Evolutionary conservation across 2,888 invertebrate species (phyloP), one percentile per base, ranked within the genome.

Genomic region (Ametastegia equiseti): DNA sequence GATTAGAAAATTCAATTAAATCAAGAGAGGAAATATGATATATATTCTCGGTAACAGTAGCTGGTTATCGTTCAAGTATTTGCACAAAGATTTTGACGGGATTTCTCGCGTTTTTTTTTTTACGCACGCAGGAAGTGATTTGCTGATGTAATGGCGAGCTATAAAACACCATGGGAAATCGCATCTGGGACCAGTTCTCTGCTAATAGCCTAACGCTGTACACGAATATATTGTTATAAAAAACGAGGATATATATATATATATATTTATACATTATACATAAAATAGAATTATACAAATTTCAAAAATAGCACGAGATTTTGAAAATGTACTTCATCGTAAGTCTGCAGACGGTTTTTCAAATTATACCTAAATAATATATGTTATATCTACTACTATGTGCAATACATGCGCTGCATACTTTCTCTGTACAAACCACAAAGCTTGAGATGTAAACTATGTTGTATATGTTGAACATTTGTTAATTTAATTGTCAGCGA

Each of bases 1-100:
- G 86, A 88, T 87, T 86, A 85, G 81, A 82, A 84, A 86, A 87
- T 88, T 85, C 83, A 87, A 85, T 86, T 86, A 88, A 87, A 84
- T 69, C 42, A 27, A 39, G 60, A 23, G 81, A 30, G 67, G 69
- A 80, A 79, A 81, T 81, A 23, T 13, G 78, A 81, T 81, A 81
- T 33, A 60, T 47, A 27, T 60, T 45, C 19, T 60, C 47, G 42
- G 5, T n/a, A 19, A 36, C 19, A 50, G 30, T 39, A 39, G n/a
- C 75, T 79, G 39, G 71, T 81, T 80, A 71, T 78, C 77, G 80
- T 77, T 60, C 77, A 67, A 69, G 81, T 88, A 85, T 88, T 88
- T 88, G 82, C 84, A 79, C 65, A 79, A 75, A 81, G 85, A 87
- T 88, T 81, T 83, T 36, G 23, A 42, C 63, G 63, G 81, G n/a